Evolutionary conservation across 2,888 invertebrate genomes (phyloP).

Genomic region (Drosophila greeni): DNA sequence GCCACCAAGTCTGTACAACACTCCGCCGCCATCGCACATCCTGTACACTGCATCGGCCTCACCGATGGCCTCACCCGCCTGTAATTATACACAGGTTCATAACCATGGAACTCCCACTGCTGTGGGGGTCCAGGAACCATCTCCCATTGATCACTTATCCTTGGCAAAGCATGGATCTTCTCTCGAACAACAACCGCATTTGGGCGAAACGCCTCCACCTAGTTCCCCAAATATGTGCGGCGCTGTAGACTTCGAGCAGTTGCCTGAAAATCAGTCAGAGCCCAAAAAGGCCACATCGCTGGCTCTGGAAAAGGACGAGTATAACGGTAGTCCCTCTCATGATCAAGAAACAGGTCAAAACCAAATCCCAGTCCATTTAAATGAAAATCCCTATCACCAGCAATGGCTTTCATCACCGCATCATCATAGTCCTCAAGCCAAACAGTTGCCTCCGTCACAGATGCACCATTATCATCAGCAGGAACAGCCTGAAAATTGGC

Average conservation of each 20-base stretch:
- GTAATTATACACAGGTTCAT: constrained; percentile 60
- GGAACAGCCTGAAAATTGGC: constrained; percentile 49
- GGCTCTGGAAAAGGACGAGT: constrained; percentile 40
- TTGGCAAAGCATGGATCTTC: background rate
- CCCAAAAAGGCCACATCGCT: constrained; percentile 20
- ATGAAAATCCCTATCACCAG: constrained; percentile 61
- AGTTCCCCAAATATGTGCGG: constrained; percentile 70
- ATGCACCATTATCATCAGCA: constrained; percentile 33
- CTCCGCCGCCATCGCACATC: constrained; percentile 66
- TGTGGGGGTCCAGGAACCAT: constrained; percentile 37
- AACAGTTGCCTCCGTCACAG: constrained; percentile 21
- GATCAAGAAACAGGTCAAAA: constrained; percentile 32
- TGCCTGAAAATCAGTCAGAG: constrained; percentile 45
- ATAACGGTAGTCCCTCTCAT: constrained; percentile 37
- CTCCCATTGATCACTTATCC: constrained; percentile 36
- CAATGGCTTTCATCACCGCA: constrained; percentile 51
- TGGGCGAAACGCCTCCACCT: constrained; percentile 70
- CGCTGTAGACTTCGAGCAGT: constrained; percentile 66
- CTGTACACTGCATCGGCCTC: constrained; percentile 68
- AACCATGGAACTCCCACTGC: constrained; percentile 53
- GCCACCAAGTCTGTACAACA: constrained; percentile 57
- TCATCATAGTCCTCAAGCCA: constrained; percentile 37
- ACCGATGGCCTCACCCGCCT: constrained; percentile 76
- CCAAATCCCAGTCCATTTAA: constrained; percentile 25
- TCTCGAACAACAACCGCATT: constrained; percentile 44